Percentiles rank a stretch among this genome's conserved stretches.
phyloP scores from a whole-genome alignment of 2,888 invertebrate species.

The Ommatoiulus sabulosus region DNA sequence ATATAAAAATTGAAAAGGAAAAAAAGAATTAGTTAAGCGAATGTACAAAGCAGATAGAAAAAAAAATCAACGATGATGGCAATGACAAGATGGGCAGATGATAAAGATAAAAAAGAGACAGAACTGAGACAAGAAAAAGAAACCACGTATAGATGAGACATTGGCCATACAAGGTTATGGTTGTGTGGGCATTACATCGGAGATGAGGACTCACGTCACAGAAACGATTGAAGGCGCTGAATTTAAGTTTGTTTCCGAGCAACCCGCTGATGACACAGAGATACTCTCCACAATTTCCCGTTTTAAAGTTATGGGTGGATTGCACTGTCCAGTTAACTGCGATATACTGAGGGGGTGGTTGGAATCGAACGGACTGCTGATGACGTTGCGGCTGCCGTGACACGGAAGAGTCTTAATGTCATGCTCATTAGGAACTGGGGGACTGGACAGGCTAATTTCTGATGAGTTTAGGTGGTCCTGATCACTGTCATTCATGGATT shows the following conservation, averaged over 20 bases:
- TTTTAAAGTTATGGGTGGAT: constrained; percentile 56
- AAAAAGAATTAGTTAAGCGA: not conserved
- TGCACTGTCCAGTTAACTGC: constrained; percentile 75
- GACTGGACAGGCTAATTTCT: constrained; percentile 65
- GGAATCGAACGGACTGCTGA: constrained; percentile 78
- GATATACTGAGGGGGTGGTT: constrained; percentile 93
- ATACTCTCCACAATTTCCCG: constrained; percentile 51
- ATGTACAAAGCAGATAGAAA: constrained; percentile 25
- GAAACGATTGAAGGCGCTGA: constrained; percentile 58
- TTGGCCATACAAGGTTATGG: not conserved
- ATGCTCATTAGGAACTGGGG: constrained; percentile 61
- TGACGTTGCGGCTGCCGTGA: constrained; percentile 79
- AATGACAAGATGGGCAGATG: constrained; percentile 24
- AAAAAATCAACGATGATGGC: constrained; percentile 6
- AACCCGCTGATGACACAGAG: constrained; percentile 31
- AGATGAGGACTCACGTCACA: constrained; percentile 55
- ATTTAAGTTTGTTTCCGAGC: constrained; percentile 41
- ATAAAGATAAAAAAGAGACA: not conserved
- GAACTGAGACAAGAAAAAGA: constrained; percentile 24
- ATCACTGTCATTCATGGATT: constrained; percentile 68
- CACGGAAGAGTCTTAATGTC: constrained; percentile 75
- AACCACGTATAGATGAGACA: constrained; percentile 43
- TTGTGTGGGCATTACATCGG: not conserved
- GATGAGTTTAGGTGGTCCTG: constrained; percentile 65
- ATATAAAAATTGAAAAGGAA: not conserved